phyloP scores from a whole-genome alignment of 2,797 vertebrate genomes.

The Squalus acanthias region DNA sequence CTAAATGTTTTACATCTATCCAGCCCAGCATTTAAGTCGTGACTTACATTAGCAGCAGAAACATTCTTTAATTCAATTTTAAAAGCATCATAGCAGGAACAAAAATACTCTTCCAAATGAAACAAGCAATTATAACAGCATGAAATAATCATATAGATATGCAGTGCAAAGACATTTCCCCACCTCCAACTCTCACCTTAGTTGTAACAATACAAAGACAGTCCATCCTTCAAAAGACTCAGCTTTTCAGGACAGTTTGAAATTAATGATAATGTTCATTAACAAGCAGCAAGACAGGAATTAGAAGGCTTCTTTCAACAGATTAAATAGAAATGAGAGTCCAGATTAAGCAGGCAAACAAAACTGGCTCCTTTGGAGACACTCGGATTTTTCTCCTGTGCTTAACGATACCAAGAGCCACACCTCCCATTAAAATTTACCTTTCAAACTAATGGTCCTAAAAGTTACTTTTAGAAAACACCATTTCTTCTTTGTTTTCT shows the following conservation, averaged over 20 bases:
- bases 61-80: too few relatives aligned
- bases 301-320: constrained; percentile 56
- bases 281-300: constrained; percentile 47
- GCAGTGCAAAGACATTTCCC: background rate
- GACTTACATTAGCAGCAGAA: background rate
- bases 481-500: background rate
- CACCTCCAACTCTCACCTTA: constrained; percentile 73
- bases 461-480: background rate
- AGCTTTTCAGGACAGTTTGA: background rate
- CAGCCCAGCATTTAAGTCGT: background rate
- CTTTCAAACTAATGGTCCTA: background rate
- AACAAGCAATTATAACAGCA: background rate
- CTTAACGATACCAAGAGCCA: background rate
- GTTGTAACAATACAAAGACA: constrained; percentile 92
- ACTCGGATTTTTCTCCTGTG: constrained; percentile 68
- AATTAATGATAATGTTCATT: constrained; percentile 63
- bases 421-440: background rate
- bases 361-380: constrained; percentile 69
- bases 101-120: background rate
- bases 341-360: constrained; percentile 59
- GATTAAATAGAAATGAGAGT: constrained; percentile 59
- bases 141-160: background rate
- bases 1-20: background rate
- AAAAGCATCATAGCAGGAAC: too few relatives aligned
- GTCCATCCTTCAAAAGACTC: constrained; percentile 66